These are phyloP conservation scores for Myathropa florea DNA, from an alignment of 2,888 invertebrate genomes.

Conservation along the genomic window DNA sequence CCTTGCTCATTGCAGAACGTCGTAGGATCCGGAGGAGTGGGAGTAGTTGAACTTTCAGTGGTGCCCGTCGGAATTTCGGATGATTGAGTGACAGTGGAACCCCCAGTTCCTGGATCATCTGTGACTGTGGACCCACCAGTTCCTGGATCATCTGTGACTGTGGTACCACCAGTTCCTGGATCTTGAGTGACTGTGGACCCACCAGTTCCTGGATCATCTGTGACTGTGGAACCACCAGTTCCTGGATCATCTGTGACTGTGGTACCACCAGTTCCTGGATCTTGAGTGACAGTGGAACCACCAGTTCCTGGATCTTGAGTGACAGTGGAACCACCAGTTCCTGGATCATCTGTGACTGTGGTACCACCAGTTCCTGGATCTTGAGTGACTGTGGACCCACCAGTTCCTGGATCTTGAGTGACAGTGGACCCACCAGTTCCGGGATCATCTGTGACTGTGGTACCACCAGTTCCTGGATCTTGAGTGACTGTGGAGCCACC, in stretches of 20 bases:
- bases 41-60: background rate
- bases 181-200: too few species aligned
- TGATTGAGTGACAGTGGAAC: too few species aligned
- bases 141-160: too few species aligned
- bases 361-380: background rate
- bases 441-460: background rate
- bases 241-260: too few species aligned
- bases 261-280: too few species aligned
- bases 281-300: too few species aligned
- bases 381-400: background rate
- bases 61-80: too few species aligned
- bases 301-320: background rate
- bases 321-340: background rate
- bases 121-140: too few species aligned
- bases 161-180: too few species aligned
- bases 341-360: background rate
- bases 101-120: too few species aligned
- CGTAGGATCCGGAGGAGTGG: slow-evolving; percentile 47
- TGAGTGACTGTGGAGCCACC: background rate
- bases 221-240: too few species aligned
- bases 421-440: background rate
- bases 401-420: background rate
- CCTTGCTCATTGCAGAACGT: slow-evolving; percentile 51
- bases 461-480: background rate
- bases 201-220: too few species aligned